These are phyloP conservation scores for Gymnobelideus leadbeateri DNA, from an alignment of 2,113 vertebrate species.

Conservation along the genomic window DNA sequence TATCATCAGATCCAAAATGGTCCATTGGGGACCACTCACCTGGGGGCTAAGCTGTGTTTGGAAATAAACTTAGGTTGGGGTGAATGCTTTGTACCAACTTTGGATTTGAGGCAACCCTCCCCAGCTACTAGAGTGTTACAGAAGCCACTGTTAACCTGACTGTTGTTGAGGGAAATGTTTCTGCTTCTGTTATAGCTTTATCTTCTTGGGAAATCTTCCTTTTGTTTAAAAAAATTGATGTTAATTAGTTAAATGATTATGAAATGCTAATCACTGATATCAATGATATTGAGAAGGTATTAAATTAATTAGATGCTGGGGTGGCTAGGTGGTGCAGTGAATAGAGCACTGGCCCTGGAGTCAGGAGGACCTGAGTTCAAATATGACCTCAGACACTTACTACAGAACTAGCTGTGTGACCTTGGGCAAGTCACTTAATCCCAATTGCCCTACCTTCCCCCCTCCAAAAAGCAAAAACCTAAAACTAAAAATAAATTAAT, in stretches of 20 bases:
- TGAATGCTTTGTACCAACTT: background rate
- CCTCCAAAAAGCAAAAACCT: too few relatives aligned
- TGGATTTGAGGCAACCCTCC: background rate
- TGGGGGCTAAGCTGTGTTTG: background rate
- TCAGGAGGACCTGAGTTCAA: too few relatives aligned
- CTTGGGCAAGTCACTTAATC: too few relatives aligned
- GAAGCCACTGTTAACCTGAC: background rate
- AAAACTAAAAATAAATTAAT: background rate
- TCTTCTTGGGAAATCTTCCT: background rate
- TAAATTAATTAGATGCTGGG: background rate
- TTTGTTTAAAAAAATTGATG: background rate
- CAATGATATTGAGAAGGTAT: background rate
- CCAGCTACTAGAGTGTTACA: background rate
- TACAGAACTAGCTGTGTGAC: too few relatives aligned
- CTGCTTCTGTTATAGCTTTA: background rate
- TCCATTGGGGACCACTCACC: background rate
- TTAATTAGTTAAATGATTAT: background rate
- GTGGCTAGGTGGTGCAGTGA: too few relatives aligned
- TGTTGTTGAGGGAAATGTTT: background rate
- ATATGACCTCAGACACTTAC: too few relatives aligned
- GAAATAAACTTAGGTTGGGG: background rate
- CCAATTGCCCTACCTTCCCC: too few relatives aligned
- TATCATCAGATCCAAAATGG: background rate
- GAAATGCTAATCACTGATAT: background rate
- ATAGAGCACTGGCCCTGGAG: too few relatives aligned